Percentiles rank a stretch among this genome's conserved stretches.
phyloP scores from a whole-genome alignment of 2,888 invertebrate genomes.

The Lottia scabra region DNA sequence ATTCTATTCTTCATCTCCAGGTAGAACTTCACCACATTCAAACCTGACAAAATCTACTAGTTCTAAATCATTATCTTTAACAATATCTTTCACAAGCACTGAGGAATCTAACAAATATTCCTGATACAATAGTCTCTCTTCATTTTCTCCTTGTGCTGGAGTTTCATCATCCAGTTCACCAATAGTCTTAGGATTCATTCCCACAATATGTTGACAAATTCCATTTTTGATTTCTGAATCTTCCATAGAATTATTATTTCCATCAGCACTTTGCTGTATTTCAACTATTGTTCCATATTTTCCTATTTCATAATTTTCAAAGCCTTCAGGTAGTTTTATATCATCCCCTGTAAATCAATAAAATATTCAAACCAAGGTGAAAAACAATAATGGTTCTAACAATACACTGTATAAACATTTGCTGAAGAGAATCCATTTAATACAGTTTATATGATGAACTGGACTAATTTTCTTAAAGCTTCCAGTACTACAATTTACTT shows the following conservation, averaged over 20 bases:
- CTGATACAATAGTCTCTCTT: conserved; percentile 85
- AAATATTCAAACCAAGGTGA: background rate
- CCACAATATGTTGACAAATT: conserved; percentile 91
- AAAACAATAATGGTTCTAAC: background rate
- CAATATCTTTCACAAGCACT: conserved; percentile 80
- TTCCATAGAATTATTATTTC: background rate
- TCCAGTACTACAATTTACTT: too few relatives aligned
- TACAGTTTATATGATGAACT: too few relatives aligned
- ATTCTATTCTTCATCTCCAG: conserved; percentile 28
- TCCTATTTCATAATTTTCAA: conserved; percentile 71
- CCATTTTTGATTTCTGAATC: conserved; percentile 71
- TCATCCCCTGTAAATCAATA: conserved; percentile 30
- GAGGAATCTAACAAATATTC: conserved; percentile 86
- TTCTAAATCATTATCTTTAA: conserved; percentile 73
- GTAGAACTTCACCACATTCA: conserved; percentile 80
- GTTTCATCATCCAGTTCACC: conserved; percentile 37
- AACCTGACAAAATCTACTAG: conserved; percentile 87
- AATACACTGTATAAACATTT: too few relatives aligned
- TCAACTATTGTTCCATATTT: conserved; percentile 89
- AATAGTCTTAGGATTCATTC: conserved; percentile 69
- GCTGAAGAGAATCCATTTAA: too few relatives aligned
- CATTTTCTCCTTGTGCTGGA: conserved; percentile 65
- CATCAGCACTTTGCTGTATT: conserved; percentile 70
- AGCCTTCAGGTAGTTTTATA: conserved; percentile 16
- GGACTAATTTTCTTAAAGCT: too few relatives aligned